These are phyloP conservation scores for Pseudolycoriella hygida DNA, from an alignment of 2,888 invertebrate genomes.

Conservation along the genomic window DNA sequence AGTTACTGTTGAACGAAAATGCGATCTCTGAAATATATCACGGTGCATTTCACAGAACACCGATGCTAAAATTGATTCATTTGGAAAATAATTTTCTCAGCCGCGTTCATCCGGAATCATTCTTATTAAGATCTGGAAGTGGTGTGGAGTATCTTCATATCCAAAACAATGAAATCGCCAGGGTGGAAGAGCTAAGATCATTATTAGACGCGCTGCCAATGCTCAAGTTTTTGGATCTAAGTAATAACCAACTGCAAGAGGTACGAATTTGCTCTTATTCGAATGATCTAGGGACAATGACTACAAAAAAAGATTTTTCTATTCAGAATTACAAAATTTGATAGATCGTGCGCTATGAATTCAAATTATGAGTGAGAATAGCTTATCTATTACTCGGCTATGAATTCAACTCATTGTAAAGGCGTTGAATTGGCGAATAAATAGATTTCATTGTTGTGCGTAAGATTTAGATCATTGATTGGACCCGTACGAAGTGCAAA, in stretches of 20 bases:
- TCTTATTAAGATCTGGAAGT: constrained; percentile 53
- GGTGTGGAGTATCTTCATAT: constrained; percentile 62
- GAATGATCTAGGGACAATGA: too few species aligned
- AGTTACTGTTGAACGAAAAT: constrained; percentile 51
- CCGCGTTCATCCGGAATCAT: constrained; percentile 66
- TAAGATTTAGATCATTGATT: too few species aligned
- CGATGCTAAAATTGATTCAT: constrained; percentile 51
- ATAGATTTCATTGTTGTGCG: too few species aligned
- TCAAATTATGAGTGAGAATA: too few species aligned
- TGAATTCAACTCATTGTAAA: too few species aligned
- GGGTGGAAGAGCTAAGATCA: constrained; percentile 55
- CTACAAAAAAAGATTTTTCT: too few species aligned
- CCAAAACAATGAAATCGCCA: constrained; percentile 56
- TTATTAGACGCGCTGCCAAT: constrained; percentile 60
- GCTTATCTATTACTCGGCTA: too few species aligned
- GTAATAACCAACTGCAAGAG: constrained; percentile 55
- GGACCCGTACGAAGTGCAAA: too few species aligned
- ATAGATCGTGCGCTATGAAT: too few species aligned
- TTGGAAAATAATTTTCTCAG: constrained; percentile 59
- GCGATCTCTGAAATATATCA: constrained; percentile 56
- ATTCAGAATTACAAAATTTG: too few species aligned
- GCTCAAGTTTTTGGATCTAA: constrained; percentile 59
- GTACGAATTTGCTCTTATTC: too few species aligned
- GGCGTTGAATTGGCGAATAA: too few species aligned
- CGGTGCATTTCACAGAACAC: constrained; percentile 65